Base-by-base conservation (phyloP, 2,888 invertebrate species). In the Ligdia adustata region DNA sequence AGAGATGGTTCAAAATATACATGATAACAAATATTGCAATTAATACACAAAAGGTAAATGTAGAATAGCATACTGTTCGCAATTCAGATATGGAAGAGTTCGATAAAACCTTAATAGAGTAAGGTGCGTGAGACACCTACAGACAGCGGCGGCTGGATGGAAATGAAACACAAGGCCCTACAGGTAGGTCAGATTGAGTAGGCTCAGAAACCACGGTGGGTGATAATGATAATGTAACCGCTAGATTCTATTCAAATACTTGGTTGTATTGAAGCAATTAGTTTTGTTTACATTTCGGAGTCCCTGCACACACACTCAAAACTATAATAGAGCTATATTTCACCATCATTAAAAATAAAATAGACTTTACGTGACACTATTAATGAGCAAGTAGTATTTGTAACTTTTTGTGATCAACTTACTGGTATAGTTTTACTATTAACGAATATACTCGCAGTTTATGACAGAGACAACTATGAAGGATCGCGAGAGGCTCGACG, bases 111-210 rank as follows among this genome's bases (percentile, higher is more conserved):
- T 60, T 60, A 38, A 57, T 62, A 66, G 46, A 32, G 22, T 45
- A 24, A 62, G 62, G 63, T 58, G 64, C 60, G 58, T 57, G 65
- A 64, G 61, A 70, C 74, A 69, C 76, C 75, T 34, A 34, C 72
- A 77, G n/a, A n/a, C 76, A 57, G 55, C 42, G 35, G 45, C 57
- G 57, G 47, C 52, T 50, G 51, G 46, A 53, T 67, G 33, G 48
- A 49, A 39, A 43, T 28, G 33, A 43, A 38, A 38, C 38, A 60
- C 65, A 64, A 67, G 70, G 69, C 70, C 66, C 70, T 67, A 66
- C 69, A 69, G 70, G 66, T 66, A 65, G 59, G 55, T 62, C 60
- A 66, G 60, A 68, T 70, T 72, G 77, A 72, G 77, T 78, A 76
- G 77, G 77, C 72, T 64, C 63, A 63, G 57, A 51, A 64, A 61